These are phyloP conservation scores for Clunio marinus DNA, from an alignment of 2,888 invertebrate species.

Conservation along the genomic window DNA sequence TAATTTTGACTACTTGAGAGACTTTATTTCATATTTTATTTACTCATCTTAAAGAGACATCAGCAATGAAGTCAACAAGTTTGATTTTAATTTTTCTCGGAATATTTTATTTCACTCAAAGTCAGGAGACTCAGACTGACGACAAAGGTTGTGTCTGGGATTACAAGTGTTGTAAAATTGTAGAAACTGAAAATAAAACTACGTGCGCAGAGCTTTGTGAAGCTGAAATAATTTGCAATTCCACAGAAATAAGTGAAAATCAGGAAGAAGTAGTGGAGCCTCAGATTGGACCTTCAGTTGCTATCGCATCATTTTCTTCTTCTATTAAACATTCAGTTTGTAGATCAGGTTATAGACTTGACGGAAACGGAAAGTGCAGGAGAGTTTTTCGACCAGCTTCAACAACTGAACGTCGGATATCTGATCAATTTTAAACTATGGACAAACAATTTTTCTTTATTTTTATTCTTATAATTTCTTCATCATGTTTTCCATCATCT, in stretches of 20 bases:
- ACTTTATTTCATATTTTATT: background rate
- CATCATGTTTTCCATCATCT: too few relatives aligned
- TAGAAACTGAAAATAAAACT: background rate
- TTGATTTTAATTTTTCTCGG: background rate
- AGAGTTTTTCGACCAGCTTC: background rate
- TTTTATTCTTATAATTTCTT: background rate
- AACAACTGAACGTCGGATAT: background rate
- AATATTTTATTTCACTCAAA: background rate
- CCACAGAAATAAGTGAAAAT: background rate
- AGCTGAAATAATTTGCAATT: background rate
- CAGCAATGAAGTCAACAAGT: background rate
- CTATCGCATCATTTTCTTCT: background rate
- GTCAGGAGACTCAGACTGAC: background rate
- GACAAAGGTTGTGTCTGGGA: conserved; percentile 2
- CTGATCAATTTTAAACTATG: too few relatives aligned
- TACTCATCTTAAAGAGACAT: background rate
- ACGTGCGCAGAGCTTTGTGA: background rate
- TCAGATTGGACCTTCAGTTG: background rate
- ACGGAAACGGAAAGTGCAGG: background rate
- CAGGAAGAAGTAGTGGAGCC: background rate
- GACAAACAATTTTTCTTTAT: background rate
- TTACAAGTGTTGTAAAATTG: conserved; percentile 13
- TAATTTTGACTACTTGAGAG: too few relatives aligned
- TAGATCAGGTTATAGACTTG: background rate
- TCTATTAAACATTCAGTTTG: background rate